These are phyloP conservation scores for Micoletzkya japonica DNA, from an alignment of 2,888 invertebrate genomes.

Conservation along the genomic window DNA sequence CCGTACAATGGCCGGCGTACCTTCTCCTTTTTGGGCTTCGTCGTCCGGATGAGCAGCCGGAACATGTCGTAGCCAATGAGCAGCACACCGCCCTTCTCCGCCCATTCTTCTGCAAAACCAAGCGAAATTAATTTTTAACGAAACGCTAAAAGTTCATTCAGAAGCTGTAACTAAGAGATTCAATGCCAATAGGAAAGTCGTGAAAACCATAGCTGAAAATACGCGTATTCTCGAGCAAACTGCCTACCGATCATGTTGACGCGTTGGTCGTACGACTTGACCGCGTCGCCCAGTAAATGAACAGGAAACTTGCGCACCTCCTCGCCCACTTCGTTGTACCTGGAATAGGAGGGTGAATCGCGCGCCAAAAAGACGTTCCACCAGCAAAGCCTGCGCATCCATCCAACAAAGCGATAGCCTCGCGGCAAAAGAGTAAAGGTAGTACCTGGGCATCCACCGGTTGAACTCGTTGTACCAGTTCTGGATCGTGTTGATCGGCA, in stretches of 20 bases:
- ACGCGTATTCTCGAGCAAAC: too few relatives aligned
- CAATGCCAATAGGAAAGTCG: not conserved
- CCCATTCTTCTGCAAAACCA: constrained; percentile 76
- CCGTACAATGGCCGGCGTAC: constrained; percentile 34
- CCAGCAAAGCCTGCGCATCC: too few relatives aligned
- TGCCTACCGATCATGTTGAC: constrained; percentile 74
- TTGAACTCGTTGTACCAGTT: constrained; percentile 94
- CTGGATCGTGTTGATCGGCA: constrained; percentile 97
- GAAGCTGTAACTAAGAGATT: too few relatives aligned
- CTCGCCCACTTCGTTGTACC: constrained; percentile 32
- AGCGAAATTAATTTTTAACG: not conserved
- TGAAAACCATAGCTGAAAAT: not conserved
- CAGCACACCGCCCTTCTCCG: constrained; percentile 84
- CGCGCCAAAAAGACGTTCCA: too few relatives aligned
- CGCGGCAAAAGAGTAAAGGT: not conserved
- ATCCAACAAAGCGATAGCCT: too few relatives aligned
- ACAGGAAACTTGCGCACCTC: constrained; percentile 78
- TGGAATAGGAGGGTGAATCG: constrained; percentile 6
- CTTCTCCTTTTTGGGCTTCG: too few relatives aligned
- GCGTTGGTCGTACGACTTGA: constrained; percentile 85
- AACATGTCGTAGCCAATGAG: constrained; percentile 96
- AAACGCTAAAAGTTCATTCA: too few relatives aligned
- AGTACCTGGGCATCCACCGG: constrained; percentile 82
- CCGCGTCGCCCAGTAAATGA: constrained; percentile 87
- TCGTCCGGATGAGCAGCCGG: constrained; percentile 83